phyloP scores from a whole-genome alignment of 1,140 invertebrate species.

The Acromyrmex charruanus region DNA sequence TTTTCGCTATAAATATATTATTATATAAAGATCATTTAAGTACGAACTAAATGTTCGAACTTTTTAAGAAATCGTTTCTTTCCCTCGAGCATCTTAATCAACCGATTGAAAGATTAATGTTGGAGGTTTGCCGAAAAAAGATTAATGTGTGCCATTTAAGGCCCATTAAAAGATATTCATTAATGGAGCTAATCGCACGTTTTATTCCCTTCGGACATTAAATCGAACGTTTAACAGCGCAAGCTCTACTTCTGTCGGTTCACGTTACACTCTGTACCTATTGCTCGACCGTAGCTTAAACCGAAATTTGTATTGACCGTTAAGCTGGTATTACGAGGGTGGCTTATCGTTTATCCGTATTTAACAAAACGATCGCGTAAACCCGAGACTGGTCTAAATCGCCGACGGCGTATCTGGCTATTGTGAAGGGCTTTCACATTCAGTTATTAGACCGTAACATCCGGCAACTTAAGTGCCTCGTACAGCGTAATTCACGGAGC shows the following conservation, averaged over 20 bases:
- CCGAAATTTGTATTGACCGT: constrained; percentile 62
- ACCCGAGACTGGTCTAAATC: constrained; percentile 6
- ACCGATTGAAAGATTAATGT: constrained; percentile 14
- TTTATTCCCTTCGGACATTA: constrained; percentile 17
- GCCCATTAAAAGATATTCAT: constrained; percentile 14
- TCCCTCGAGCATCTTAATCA: background rate
- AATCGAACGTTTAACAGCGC: constrained; percentile 24
- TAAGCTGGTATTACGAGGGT: constrained; percentile 40
- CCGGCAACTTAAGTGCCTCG: constrained; percentile 57
- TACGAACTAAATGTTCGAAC: background rate
- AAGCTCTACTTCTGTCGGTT: background rate
- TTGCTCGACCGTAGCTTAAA: constrained; percentile 53
- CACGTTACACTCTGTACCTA: background rate
- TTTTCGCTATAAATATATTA: background rate
- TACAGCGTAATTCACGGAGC: constrained; percentile 59
- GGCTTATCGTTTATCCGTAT: constrained; percentile 61
- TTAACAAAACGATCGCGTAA: constrained; percentile 59
- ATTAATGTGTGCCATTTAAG: background rate
- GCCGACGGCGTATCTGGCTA: background rate
- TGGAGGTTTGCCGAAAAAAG: background rate
- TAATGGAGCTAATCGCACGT: background rate
- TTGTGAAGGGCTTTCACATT: constrained; percentile 41
- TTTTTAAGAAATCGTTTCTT: background rate
- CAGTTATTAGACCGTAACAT: constrained; percentile 71
- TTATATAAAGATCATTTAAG: background rate